Conservation (phyloP, 2,797 vertebrate species). For the Xyrichtys novacula region DNA sequence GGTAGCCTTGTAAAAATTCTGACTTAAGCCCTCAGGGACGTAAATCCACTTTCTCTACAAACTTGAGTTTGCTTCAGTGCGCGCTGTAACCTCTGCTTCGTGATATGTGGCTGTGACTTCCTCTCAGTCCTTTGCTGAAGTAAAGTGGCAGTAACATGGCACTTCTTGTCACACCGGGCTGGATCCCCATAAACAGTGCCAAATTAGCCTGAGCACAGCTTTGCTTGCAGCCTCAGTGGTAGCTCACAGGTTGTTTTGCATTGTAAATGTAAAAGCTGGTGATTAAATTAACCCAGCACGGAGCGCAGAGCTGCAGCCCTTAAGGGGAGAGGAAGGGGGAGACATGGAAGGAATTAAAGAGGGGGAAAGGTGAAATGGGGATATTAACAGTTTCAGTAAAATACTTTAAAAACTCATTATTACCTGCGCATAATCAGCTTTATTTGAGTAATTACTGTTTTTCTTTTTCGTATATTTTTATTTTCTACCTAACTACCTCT, state of each 20-base stretch:
- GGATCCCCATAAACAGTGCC: slow-evolving; percentile 37
- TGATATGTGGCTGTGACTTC: slow-evolving; percentile 13
- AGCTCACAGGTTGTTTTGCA: slow-evolving; percentile 72
- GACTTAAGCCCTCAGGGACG: background rate
- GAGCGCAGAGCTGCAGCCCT: slow-evolving; percentile 59
- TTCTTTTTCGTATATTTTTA: background rate
- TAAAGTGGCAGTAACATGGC: slow-evolving; percentile 27
- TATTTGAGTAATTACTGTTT: background rate
- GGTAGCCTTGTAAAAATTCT: background rate
- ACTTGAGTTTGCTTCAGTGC: background rate
- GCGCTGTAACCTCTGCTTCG: background rate
- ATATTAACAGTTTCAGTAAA: slow-evolving; percentile 9
- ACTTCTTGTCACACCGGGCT: slow-evolving; percentile 39
- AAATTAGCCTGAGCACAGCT: slow-evolving; percentile 47
- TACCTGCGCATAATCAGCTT: background rate
- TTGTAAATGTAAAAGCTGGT: slow-evolving; percentile 77
- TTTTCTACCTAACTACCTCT: slow-evolving; percentile 7
- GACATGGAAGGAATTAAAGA: slow-evolving; percentile 24
- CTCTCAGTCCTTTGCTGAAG: slow-evolving; percentile 1
- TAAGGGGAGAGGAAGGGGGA: slow-evolving; percentile 33
- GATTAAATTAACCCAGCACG: slow-evolving; percentile 76
- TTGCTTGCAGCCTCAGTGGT: slow-evolving; percentile 52
- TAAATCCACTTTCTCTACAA: background rate
- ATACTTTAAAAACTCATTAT: background rate
- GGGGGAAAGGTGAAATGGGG: slow-evolving; percentile 36